Conservation (phyloP, 2,888 invertebrate species). For the Tinea pellionella region DNA sequence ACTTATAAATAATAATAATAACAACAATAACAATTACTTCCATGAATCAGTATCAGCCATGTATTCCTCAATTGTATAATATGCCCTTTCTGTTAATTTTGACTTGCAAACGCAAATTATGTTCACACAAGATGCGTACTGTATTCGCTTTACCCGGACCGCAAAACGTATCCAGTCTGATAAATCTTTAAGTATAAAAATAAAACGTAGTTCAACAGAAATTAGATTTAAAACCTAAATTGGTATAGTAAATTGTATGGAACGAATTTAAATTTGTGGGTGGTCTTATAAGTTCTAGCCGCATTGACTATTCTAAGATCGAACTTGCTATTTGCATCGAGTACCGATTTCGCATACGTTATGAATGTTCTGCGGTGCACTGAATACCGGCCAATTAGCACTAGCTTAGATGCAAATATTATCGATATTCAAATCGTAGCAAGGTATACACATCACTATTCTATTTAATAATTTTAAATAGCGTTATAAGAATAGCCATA, state of each 20-base stretch:
- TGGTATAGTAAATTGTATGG: neutral
- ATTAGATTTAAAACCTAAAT: neutral
- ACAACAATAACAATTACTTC: too few species aligned
- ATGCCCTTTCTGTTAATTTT: too few species aligned
- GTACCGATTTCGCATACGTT: slow-evolving; percentile 61
- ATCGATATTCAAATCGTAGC: neutral
- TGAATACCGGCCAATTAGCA: slow-evolving; percentile 12
- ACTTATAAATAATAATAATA: too few species aligned
- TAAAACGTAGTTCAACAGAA: too few species aligned
- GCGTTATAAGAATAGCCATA: neutral
- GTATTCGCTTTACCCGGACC: too few species aligned
- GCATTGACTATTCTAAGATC: slow-evolving; percentile 66
- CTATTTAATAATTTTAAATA: neutral
- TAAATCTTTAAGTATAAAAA: too few species aligned
- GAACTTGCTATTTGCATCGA: slow-evolving; percentile 67
- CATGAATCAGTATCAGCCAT: too few species aligned
- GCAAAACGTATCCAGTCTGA: too few species aligned
- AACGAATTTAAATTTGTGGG: slow-evolving; percentile 37
- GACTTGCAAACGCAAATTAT: too few species aligned
- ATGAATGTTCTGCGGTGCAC: slow-evolving; percentile 24
- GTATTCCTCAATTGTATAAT: too few species aligned
- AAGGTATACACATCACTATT: neutral
- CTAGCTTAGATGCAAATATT: neutral
- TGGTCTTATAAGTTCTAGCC: slow-evolving; percentile 59
- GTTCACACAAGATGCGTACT: too few species aligned